Conservation (phyloP, 2,888 invertebrate genomes). For the Buathra laborator region DNA sequence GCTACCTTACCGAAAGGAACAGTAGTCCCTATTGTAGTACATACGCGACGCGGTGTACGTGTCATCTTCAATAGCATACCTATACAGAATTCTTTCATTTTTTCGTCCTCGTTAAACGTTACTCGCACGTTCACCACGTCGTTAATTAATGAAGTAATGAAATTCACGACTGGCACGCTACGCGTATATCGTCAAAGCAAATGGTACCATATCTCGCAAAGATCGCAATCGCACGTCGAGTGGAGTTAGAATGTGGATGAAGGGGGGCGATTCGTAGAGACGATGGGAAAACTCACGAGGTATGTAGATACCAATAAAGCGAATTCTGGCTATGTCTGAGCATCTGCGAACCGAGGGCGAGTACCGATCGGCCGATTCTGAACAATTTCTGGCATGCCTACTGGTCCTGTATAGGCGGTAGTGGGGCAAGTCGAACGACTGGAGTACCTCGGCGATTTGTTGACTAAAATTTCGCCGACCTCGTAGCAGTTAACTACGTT, state of each 20-base stretch:
- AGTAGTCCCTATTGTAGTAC: neutral
- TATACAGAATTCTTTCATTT: neutral
- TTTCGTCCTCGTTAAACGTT: neutral
- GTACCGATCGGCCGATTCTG: constrained; percentile 77
- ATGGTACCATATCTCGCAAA: neutral
- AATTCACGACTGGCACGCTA: neutral
- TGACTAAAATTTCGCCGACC: neutral
- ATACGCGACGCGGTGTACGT: neutral
- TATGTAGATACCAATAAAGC: constrained; percentile 82
- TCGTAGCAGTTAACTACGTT: neutral
- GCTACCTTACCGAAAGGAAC: constrained; percentile 26
- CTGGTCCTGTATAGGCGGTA: neutral
- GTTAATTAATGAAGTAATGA: constrained; percentile 39
- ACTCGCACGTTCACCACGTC: neutral
- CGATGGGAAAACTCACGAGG: constrained; percentile 77
- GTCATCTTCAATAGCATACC: neutral
- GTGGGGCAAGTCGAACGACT: neutral
- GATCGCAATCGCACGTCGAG: constrained; percentile 6
- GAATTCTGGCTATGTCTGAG: constrained; percentile 78
- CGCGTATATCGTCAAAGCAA: neutral
- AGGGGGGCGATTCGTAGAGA: constrained; percentile 37
- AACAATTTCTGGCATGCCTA: constrained; percentile 81
- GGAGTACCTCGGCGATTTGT: neutral
- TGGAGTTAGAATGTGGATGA: constrained; percentile 28
- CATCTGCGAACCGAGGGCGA: constrained; percentile 68